A percentile compares a stretch with the other conserved stretches of the same genome.
These are phyloP conservation scores for Teleogryllus oceanicus DNA, from an alignment of 2,888 invertebrate species.

Conservation along the genomic window DNA sequence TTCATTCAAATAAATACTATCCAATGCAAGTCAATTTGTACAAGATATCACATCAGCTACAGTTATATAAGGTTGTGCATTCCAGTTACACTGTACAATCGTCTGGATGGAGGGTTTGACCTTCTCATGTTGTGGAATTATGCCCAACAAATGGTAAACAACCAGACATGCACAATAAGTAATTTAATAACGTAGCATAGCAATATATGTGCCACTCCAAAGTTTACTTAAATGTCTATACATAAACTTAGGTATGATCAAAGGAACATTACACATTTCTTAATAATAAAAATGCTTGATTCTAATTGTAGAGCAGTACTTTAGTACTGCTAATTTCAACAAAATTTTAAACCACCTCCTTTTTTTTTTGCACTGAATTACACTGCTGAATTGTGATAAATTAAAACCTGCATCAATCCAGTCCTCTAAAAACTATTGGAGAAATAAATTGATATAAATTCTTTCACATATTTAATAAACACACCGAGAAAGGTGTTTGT, in stretches of 20 bases:
- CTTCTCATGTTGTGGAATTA: background rate
- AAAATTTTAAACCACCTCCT: background rate
- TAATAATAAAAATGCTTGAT: background rate
- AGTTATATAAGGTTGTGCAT: background rate
- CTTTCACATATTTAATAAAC: too few species aligned
- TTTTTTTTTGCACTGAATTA: background rate
- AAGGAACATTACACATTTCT: constrained; percentile 7
- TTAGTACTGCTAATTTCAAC: background rate
- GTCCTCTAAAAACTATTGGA: too few species aligned
- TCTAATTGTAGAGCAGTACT: background rate
- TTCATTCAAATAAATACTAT: background rate
- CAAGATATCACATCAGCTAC: constrained; percentile 18
- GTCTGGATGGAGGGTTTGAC: constrained; percentile 8
- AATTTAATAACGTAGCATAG: too few species aligned
- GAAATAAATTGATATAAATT: too few species aligned
- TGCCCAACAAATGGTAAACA: background rate
- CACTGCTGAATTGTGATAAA: too few species aligned
- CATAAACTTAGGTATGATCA: background rate
- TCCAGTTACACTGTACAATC: constrained; percentile 1
- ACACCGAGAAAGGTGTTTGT: too few species aligned
- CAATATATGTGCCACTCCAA: background rate
- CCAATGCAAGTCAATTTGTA: background rate
- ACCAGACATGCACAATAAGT: background rate
- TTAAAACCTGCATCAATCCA: too few species aligned
- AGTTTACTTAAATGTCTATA: background rate